Conservation (phyloP, 2,797 vertebrate species). For the Cryptoprocta ferox region DNA sequence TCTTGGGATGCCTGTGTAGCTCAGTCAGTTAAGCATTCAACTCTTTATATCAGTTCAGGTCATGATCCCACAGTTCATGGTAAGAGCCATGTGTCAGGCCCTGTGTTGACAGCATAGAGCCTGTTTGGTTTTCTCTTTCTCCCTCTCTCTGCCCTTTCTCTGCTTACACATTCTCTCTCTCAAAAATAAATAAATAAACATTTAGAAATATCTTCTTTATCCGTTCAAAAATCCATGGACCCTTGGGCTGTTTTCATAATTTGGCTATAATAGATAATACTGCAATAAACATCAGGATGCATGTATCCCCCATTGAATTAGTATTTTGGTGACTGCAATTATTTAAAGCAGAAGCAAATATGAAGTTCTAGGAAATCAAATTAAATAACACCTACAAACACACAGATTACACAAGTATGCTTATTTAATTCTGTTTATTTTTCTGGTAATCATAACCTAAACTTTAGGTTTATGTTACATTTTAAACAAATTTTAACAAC, state of each 20-base stretch:
- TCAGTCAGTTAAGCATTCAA: too few species aligned
- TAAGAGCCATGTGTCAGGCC: too few species aligned
- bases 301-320: background rate
- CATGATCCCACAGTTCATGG: too few species aligned
- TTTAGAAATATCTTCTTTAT: background rate
- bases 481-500: background rate
- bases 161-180: too few species aligned
- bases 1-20: background rate
- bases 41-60: too few species aligned
- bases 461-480: too few species aligned
- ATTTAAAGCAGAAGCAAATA: background rate
- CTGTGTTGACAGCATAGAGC: too few species aligned
- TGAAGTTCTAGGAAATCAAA: background rate
- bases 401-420: accelerated
- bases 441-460: background rate
- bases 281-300: background rate
- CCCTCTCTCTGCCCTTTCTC: too few species aligned
- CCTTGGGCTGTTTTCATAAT: background rate
- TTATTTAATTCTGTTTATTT: background rate
- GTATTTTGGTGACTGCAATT: background rate
- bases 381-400: background rate
- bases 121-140: too few species aligned
- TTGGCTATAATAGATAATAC: background rate
- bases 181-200: too few species aligned
- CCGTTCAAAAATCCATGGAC: background rate